Percentiles rank a stretch among this genome's conserved stretches.
Evolutionary conservation across 1,140 invertebrate species (phyloP).

Genomic region (Mizuhopecten yessoensis): DNA sequence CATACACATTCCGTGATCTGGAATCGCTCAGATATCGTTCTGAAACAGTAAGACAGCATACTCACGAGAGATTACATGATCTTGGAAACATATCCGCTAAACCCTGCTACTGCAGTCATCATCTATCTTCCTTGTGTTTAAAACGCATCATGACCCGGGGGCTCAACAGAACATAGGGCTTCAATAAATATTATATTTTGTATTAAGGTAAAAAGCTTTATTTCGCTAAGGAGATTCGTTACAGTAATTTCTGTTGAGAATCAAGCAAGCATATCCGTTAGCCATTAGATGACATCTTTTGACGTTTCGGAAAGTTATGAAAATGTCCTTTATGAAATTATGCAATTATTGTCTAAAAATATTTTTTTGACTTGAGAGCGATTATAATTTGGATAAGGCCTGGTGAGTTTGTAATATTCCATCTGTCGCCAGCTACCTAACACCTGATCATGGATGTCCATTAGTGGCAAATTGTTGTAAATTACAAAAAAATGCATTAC

Average conservation of each 20-base stretch:
- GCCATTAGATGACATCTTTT: background rate
- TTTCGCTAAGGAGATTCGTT: background rate
- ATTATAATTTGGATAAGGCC: background rate
- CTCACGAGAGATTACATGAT: background rate
- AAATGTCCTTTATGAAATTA: background rate
- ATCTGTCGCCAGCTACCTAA: background rate
- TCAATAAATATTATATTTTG: background rate
- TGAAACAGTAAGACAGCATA: background rate
- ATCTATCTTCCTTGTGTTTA: background rate
- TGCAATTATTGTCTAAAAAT: background rate
- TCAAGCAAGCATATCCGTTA: background rate
- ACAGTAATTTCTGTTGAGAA: background rate
- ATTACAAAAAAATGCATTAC: background rate
- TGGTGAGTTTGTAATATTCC: background rate
- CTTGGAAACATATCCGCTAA: background rate
- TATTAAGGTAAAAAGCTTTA: background rate
- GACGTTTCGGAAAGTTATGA: background rate
- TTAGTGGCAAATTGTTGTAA: constrained; percentile 7
- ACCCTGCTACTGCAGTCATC: background rate
- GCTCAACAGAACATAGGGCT: background rate
- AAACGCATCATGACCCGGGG: background rate
- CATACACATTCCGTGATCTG: background rate
- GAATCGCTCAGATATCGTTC: constrained; percentile 4
- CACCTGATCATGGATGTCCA: background rate
- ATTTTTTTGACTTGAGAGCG: background rate